Evolutionary conservation across 2,888 invertebrate genomes (phyloP).

Genomic region (Sinhomidia bicolor): DNA sequence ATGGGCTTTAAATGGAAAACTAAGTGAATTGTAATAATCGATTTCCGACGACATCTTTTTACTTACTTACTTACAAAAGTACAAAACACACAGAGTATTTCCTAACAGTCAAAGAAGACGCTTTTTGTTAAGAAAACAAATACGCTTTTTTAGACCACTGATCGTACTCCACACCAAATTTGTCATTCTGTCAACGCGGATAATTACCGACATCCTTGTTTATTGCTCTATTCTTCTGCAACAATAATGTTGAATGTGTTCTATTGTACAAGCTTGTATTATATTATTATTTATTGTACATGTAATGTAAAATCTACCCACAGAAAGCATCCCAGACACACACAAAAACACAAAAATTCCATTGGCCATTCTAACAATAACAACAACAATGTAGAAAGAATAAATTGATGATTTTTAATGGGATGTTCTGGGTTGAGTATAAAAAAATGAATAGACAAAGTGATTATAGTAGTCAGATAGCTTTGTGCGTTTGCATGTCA

Average conservation of each 20-base stretch:
- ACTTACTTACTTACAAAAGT: too few relatives aligned
- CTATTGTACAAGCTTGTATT: background rate
- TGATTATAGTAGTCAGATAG: background rate
- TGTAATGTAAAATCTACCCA: too few relatives aligned
- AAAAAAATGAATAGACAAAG: background rate
- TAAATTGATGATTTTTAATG: slow-evolving; percentile 46
- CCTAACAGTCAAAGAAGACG: background rate
- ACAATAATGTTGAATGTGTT: too few relatives aligned
- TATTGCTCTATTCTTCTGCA: slow-evolving; percentile 43
- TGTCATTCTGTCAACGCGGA: slow-evolving; percentile 66
- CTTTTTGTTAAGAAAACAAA: background rate
- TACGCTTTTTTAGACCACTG: background rate
- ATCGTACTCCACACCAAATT: slow-evolving; percentile 31
- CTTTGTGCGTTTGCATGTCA: slow-evolving; percentile 29
- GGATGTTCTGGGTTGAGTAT: background rate
- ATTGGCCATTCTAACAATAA: slow-evolving; percentile 43
- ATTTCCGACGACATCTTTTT: slow-evolving; percentile 41
- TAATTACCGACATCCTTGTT: slow-evolving; percentile 65
- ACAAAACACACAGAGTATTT: slow-evolving; percentile 13
- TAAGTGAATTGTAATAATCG: slow-evolving; percentile 62
- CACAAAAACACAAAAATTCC: slow-evolving; percentile 36
- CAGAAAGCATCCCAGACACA: background rate
- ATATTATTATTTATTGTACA: background rate
- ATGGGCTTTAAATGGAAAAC: slow-evolving; percentile 46
- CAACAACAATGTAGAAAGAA: slow-evolving; percentile 1